Evolutionary conservation across 2,797 vertebrate species (phyloP), one percentile per base, ranked within the genome.

Genomic region (Etheostoma perlongum): DNA sequence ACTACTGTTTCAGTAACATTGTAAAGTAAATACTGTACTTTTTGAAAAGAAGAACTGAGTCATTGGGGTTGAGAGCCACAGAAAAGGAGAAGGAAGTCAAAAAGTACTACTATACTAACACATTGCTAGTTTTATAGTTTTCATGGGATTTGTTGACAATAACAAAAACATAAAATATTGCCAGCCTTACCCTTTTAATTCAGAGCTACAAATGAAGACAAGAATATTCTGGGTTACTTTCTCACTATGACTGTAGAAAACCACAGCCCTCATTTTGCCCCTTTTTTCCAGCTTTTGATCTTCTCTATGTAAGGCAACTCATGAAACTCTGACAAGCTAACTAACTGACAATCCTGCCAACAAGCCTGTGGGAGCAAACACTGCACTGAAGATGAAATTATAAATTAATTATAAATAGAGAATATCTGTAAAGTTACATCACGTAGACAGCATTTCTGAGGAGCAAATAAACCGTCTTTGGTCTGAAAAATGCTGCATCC

Each of bases 291-390:
- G 69, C 59, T 76, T 84, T 78, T 86, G 61, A 76, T 85, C 71
- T 63, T 78, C 52, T 79, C 55, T 23, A 16, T 65, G 66, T 66
- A 52, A 69, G 67, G 49, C 68, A 30, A 61, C 78, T 88, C 72
- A 77, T 79, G 67, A 75, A 86, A 68, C 76, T 77, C 77, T 61
- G 76, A 85, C 47, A 2, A 71, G 76, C 72, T 67, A 57, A 49
- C 47, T 46, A 78, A 83, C 72, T 85, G 82, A 83, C 79, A 78
- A 82, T 63, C 25, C 74, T 85, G 76, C 69, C 80, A 85, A 83
- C 76, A 75, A 76, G 81, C 74, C 70, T 58, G 68, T 67, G 25
- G 72, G 53, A 87, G 76, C 78, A 86, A 91, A 81, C 73, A 67
- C 73, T 64, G 66, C 59, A 36, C 16, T 77, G 67, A 78, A 67